These are phyloP conservation scores for Macrosteles quadrilineatus DNA, from an alignment of 1,140 invertebrate genomes.

Conservation along the genomic window DNA sequence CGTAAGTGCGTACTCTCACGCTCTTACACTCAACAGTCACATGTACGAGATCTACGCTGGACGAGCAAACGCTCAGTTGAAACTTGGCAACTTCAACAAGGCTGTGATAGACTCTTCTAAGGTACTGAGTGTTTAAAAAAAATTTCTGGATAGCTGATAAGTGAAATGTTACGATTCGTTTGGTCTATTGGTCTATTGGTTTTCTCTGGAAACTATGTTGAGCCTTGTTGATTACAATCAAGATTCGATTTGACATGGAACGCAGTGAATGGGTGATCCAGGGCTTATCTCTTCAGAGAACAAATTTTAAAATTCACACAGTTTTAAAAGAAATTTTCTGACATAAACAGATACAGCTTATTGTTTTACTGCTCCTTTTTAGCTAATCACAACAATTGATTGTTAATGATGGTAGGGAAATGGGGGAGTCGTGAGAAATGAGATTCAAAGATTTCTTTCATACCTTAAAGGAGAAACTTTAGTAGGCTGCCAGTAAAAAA, in stretches of 20 bases:
- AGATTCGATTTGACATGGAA: background rate
- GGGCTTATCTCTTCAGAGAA: background rate
- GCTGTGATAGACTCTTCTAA: constrained; percentile 64
- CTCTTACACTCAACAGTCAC: constrained; percentile 71
- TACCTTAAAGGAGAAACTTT: too few species aligned
- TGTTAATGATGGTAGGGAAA: too few species aligned
- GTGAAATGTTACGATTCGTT: background rate
- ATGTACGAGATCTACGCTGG: constrained; percentile 73
- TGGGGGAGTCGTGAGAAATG: too few species aligned
- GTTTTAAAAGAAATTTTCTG: too few species aligned
- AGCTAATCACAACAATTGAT: too few species aligned
- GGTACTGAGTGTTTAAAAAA: constrained; percentile 46
- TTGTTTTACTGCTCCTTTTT: too few species aligned
- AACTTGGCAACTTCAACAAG: constrained; percentile 70
- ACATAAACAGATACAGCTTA: too few species aligned
- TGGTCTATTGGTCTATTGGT: background rate
- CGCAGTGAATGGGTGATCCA: background rate
- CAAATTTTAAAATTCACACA: background rate
- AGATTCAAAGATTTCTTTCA: too few species aligned
- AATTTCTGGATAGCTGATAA: background rate
- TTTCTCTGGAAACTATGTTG: background rate
- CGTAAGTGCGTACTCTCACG: constrained; percentile 77
- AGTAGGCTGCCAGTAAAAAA: too few species aligned
- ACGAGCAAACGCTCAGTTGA: constrained; percentile 74
- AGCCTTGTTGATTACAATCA: background rate